Base-by-base conservation (phyloP, 2,888 invertebrate species). In the Drosophila multiciliata region DNA sequence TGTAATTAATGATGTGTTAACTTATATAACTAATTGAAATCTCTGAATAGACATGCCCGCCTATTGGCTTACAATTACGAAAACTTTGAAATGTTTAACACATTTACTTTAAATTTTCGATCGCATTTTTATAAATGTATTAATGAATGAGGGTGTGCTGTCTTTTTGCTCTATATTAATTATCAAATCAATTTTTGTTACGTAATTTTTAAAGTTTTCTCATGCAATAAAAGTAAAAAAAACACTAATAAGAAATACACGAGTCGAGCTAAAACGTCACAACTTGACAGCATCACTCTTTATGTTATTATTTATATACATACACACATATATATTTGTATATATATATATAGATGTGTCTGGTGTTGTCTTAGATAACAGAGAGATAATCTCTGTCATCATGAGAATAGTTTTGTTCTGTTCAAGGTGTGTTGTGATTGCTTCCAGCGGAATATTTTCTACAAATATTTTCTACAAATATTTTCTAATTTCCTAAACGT, bases 191-290 rank as follows among this genome's bases (percentile, higher is more conserved):
- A 64, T 45, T 61, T 20, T 29, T 40, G 63, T 72, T 76, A 64
- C 61, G 68, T 58, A 78, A 78, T 50, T n/a, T 40, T 26, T 32
- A 23, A 60, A 52, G 20, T 65, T 32, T 57, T 42, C 59, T 62
- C 5, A 42, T 52, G 35, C 42, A 26, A 35, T 23, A 53, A 0
- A 53, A 35, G 15, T 17, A 17, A 40, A 45, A 62, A 36, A 68
- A 64, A 45, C 26, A 57, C 63, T 71, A 76, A 76, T 55, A 54
- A 33, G 26, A 36, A 35, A 66, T 29, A 36, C 76, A 78, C 80
- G 80, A 66, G 63, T 59, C 54, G 23, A 26, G 26, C 23, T 61
- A 42, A 48, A 76, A 76, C 78, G 78, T 80, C 80, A 72, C 57
- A 20, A 52, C 17, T 64, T 52, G 36, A 64, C 64, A 74, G 70